These are phyloP conservation scores for Pantala flavescens DNA, from an alignment of 1,140 invertebrate genomes.

Conservation along the genomic window DNA sequence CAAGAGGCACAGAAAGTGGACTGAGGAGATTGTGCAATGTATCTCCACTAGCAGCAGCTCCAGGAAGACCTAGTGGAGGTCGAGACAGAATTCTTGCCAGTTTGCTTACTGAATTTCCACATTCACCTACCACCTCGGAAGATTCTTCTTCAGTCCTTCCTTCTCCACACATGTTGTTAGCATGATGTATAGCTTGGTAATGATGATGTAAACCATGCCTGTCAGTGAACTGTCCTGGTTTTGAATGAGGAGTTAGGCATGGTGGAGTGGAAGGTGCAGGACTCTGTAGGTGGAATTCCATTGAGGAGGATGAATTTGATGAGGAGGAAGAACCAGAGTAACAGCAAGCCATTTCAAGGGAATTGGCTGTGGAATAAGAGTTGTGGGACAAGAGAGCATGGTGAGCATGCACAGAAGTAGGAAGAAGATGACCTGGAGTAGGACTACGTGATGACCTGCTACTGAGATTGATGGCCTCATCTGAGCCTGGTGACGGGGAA, in stretches of 20 bases:
- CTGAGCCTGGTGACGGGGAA: constrained; percentile 20
- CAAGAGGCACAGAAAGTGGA: too few relatives aligned
- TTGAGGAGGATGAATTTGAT: background rate
- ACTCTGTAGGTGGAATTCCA: background rate
- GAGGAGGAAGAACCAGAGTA: background rate
- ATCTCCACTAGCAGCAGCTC: constrained; percentile 30
- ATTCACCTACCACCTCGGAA: too few relatives aligned
- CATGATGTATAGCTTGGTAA: background rate
- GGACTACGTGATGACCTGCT: constrained; percentile 54
- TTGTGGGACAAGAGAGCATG: constrained; percentile 3
- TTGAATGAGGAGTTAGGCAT: constrained; percentile 15
- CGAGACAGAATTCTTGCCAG: constrained; percentile 39
- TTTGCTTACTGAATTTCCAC: constrained; percentile 21
- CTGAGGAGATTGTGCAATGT: background rate
- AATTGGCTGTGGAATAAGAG: constrained; percentile 21
- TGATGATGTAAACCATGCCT: constrained; percentile 10
- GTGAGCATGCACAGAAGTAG: constrained; percentile 29
- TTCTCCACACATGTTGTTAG: background rate
- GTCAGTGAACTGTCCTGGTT: background rate
- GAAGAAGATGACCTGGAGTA: constrained; percentile 40
- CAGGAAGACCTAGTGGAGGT: constrained; percentile 28
- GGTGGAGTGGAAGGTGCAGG: constrained; percentile 18
- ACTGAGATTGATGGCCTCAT: constrained; percentile 44
- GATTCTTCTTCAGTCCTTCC: background rate
- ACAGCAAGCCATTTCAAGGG: constrained; percentile 12